Base-by-base conservation (phyloP, 2,113 vertebrate species). In the Pithys albifrons region DNA sequence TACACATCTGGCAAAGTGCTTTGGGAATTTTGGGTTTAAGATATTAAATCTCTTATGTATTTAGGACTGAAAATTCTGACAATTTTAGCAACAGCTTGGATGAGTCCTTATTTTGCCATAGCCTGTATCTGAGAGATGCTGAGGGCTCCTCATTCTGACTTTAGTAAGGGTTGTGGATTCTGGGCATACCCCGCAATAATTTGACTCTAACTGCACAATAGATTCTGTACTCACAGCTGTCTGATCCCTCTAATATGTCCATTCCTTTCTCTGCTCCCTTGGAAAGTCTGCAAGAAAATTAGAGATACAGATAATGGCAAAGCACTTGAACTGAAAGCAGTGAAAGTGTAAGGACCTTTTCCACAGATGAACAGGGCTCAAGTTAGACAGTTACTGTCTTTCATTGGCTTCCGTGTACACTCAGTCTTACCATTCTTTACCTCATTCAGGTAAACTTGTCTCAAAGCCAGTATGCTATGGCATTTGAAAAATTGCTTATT, bases 271-370 rank as follows among this genome's bases (percentile, higher is more conserved):
- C 22, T 54, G 61, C 75, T 92, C 65, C 85, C 65, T 52, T 35
- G 65, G 64, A 79, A 96, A 77, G 33, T 49, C 72, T 74, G 52
- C 41, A 85, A 86, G 72, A 93, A 92, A 84, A 88, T 96, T 86
- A 94, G 81, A 95, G 70, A 24, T 54, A 71, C 82, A 84, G 78
- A 85, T 90, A 95, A 94, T 74, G 46, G 75, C 55, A 96, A 91
- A 94, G 69, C 33, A 80, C 74, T 96, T 90, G 84, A 67, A 85
- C 51, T 93, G 88, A 86, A 96, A 93, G 85, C 64, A 86, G 19
- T 29, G 91, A 67, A 92, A 88, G 15, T 41, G 19, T 61, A 52
- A 61, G 39, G 39, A 88, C 29, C 24, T 93, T 89, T 96, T 80
- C 85, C 33, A 33, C 86, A 90, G 66, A 92, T 20, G 16, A 81